Conservation (phyloP, 2,113 vertebrate species). For the Holacanthus passer region DNA sequence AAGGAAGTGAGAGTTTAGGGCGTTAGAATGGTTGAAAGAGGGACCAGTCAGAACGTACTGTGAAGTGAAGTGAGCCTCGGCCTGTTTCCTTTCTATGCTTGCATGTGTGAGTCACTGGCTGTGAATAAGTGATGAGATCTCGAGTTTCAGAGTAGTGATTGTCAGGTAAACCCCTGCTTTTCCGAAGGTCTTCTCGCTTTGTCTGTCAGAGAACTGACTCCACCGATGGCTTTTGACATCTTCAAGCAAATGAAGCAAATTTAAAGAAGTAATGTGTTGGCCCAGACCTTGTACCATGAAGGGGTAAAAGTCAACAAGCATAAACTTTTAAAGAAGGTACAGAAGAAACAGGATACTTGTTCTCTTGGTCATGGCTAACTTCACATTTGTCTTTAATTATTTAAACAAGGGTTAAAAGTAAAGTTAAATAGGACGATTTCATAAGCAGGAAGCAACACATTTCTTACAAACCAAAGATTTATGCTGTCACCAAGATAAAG, state of each 20-base stretch:
- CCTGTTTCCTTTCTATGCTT: constrained; percentile 59
- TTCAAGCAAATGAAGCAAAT: neutral
- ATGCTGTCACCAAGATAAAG: neutral
- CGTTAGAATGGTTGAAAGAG: constrained; percentile 34
- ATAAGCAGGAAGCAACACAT: constrained; percentile 24
- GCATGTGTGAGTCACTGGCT: constrained; percentile 63
- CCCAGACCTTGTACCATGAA: too few species aligned
- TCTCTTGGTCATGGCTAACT: neutral
- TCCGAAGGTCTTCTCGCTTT: constrained; percentile 32
- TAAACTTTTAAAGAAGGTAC: neutral
- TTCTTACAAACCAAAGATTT: neutral
- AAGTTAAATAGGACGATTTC: neutral
- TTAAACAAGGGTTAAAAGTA: neutral
- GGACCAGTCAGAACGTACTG: neutral
- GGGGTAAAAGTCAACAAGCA: neutral
- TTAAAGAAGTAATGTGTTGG: neutral
- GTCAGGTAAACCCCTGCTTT: constrained; percentile 52
- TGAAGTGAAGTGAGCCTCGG: constrained; percentile 43
- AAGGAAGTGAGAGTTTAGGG: constrained; percentile 72
- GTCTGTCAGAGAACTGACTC: neutral
- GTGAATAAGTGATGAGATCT: constrained; percentile 81
- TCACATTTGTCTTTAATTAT: neutral
- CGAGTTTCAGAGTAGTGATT: constrained; percentile 74
- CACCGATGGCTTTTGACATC: neutral
- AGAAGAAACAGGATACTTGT: neutral